A percentile compares a stretch with the other conserved stretches of the same genome.
phyloP scores from a whole-genome alignment of 53 echinoderm and acorn worm species.

The Paracentrotus lividus region DNA sequence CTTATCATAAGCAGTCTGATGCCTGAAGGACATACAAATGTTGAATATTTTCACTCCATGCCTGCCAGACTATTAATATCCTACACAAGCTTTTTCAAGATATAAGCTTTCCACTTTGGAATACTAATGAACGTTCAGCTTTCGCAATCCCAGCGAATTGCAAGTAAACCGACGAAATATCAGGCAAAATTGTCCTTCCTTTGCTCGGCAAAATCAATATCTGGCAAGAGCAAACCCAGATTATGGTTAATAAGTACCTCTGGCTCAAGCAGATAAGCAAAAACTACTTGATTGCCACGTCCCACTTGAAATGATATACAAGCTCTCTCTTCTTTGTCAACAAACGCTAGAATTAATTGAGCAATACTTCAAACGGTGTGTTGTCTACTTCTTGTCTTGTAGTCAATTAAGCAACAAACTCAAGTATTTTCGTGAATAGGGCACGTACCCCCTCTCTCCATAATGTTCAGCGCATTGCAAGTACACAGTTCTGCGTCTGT shows the following conservation, averaged over 20 bases:
- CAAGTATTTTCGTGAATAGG: not conserved
- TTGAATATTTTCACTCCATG: slow-evolving; percentile 14
- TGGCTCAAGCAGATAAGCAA: not conserved
- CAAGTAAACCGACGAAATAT: not conserved
- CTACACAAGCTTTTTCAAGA: not conserved
- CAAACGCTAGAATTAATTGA: not conserved
- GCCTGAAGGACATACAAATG: not conserved
- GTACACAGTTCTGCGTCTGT: not conserved
- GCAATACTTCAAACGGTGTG: not conserved
- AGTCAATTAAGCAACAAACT: not conserved
- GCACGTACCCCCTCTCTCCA: not conserved
- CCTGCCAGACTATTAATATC: slow-evolving; percentile 3
- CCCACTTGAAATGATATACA: not conserved
- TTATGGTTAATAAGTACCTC: not conserved
- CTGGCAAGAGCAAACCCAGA: not conserved
- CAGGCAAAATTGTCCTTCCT: not conserved
- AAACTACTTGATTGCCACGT: not conserved
- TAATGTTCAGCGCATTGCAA: not conserved
- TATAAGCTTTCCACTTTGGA: not conserved
- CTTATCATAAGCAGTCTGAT: not conserved
- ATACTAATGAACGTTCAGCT: not conserved
- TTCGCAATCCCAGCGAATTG: not conserved
- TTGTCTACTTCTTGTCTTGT: not conserved
- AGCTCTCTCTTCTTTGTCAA: not conserved
- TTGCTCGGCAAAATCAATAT: not conserved